Base-by-base conservation (phyloP, 2,888 invertebrate species). In the Fabriciana adippe region DNA sequence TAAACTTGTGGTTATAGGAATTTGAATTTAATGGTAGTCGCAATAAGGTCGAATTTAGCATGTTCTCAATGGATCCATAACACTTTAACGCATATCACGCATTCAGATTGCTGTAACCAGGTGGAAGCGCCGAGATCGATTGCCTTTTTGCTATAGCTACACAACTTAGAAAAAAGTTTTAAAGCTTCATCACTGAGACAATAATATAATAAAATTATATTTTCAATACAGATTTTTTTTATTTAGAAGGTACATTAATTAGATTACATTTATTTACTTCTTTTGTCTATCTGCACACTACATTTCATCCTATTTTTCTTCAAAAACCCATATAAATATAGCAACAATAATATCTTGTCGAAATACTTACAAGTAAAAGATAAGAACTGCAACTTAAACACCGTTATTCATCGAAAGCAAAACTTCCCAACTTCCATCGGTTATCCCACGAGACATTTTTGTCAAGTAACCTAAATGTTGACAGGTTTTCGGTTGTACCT, bases 11-110 rank as follows among this genome's bases (percentile, higher is more conserved):
- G 8, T 6, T 77, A 75, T 81, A 83, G 82, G 79, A 79, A 69
- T 60, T 67, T 81, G 76, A 79, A 77, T 74, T 79, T 35, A 48
- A 61, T 61, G 1, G 75, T 73, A 75, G 73, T 73, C 4, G n/a
- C 0, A 3, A 60, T 80, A 87, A 71, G 77, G 84, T 81, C 72
- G 71, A 71, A 73, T 79, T 68, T 83, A 59, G 66, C 16, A 63
- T 62, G 66, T 55, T 26, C 53, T 61, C 51, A 53, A 69, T 72
- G 74, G 80, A 80, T 81, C 79, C 74, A 77, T 72, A 69, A 78
- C 85, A 86, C 87, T 85, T 88, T 87, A 88, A 86, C 84, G 83
- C 86, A 83, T 87, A 87, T 85, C 88, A 88, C 87, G 86, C 83
- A 81, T 88, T 85, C 78, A 85, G 81, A 84, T 85, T 81, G 79